Percentiles rank a stretch among this genome's conserved stretches.
Evolutionary conservation across 2,888 invertebrate species (phyloP).

Genomic region (Caenorhabditis doughertyi): DNA sequence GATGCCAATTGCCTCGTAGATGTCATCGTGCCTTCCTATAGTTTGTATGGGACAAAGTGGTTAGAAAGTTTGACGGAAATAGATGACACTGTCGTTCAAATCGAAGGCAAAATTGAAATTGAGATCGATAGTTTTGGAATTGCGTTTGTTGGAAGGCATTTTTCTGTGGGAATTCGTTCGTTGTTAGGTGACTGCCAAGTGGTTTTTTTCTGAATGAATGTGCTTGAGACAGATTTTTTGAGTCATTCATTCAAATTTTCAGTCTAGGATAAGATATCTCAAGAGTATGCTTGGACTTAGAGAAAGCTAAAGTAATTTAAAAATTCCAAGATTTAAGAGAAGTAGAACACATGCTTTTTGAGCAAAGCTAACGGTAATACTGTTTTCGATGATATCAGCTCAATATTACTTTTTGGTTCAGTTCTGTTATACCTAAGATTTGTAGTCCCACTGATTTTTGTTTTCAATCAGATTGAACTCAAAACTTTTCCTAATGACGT

Average conservation of each 20-base stretch:
- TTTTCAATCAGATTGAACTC: conserved; percentile 29
- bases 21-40: neutral
- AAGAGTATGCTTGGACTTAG: no score
- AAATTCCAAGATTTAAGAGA: no score
- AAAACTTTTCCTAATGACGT: conserved; percentile 28
- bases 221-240: neutral
- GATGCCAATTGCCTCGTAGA: conserved; percentile 43
- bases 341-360: no score
- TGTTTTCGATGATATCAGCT: no score
- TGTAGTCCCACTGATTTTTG: neutral
- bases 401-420: neutral
- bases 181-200: neutral
- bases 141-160: neutral
- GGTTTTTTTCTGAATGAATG: neutral
- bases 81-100: neutral
- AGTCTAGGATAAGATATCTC: no score
- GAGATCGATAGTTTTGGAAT: neutral
- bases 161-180: conserved; percentile 16
- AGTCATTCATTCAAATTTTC: neutral
- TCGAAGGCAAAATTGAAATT: conserved; percentile 2
- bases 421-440: neutral
- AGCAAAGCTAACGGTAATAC: no score
- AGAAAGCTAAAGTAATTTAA: no score
- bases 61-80: conserved; percentile 22
- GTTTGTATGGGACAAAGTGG: conserved; percentile 10